Conservation (phyloP, 2,888 invertebrate genomes). For the Pheosia gnoma region DNA sequence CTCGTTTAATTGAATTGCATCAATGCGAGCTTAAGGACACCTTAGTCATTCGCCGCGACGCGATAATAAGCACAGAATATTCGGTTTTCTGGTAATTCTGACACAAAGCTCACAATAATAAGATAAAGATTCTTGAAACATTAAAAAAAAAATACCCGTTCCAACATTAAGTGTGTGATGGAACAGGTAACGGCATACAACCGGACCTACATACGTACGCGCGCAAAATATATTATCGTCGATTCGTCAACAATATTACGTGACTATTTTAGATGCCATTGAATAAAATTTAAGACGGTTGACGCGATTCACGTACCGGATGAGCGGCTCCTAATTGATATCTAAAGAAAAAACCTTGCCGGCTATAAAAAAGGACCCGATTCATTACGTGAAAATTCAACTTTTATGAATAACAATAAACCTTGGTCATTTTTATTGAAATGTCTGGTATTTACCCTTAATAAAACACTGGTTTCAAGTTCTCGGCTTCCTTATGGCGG, state of each 20-base stretch:
- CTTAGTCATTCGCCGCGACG: conserved; percentile 46
- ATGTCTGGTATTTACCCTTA: conserved; percentile 5
- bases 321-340: conserved; percentile 44
- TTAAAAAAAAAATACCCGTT: conserved; percentile 22
- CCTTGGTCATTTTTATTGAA: conserved; percentile 9
- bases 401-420: conserved; percentile 9
- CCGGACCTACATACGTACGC: conserved; percentile 53
- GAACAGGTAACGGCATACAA: conserved; percentile 52
- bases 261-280: conserved; percentile 51
- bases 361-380: conserved; percentile 19
- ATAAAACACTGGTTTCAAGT: conserved; percentile 10
- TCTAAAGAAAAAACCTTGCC: conserved; percentile 30
- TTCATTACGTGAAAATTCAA: conserved; percentile 4
- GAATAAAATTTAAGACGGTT: conserved; percentile 39
- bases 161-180: conserved; percentile 29
- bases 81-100: conserved; percentile 46
- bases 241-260: conserved; percentile 47
- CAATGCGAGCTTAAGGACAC: conserved; percentile 32
- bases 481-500: conserved; percentile 14
- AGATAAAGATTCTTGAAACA: conserved; percentile 30
- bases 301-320: conserved; percentile 49
- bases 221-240: conserved; percentile 46
- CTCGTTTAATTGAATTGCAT: conserved; percentile 55
- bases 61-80: conserved; percentile 34
- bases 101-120: conserved; percentile 27